Evolutionary conservation across 2,888 invertebrate genomes (phyloP), one percentile per base, ranked within the genome.

Genomic region (Sphaeridia pumilis): DNA sequence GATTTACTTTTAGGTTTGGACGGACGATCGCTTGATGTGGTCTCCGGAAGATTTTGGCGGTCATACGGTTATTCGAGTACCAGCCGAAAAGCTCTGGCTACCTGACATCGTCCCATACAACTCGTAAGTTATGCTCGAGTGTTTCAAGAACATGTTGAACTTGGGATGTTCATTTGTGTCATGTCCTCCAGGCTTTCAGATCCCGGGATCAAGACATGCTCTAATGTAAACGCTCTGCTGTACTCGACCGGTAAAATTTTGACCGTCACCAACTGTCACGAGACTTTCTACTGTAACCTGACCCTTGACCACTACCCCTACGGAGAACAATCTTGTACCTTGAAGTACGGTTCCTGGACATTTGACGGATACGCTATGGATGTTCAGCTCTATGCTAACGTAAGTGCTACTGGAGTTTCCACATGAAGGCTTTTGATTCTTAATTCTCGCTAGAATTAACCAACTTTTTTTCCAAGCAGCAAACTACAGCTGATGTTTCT

Each of bases 271-370:
- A 52, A 59, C 14, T 61, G 61, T 38, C 52, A 57, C 14, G 28
- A 59, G 41, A 44, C 17, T 10, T 43, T 59, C 3, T 46, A 48
- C 10, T 61, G 61, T 42, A 56, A 59, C 34, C 31, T 59, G 3
- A 57, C 50, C 17, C 28, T 59, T 4, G 48, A 46, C 27, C 17
- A 7, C 4, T n/a, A 36, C 4, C 59, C 59, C 1, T 58, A 49
- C 27, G 58, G 49, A n/a, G 47, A 55, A 25, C 61, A 61, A 26
- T 44, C 25, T 7, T 61, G 61, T 38, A 44, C 26, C 12, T 10
- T 61, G 36, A 58, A 59, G 47, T 59, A 59, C 34, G 59, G 61
- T 1, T 52, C 52, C 17, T 61, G 61, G 61, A 57, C 59, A 12
- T 59, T 49, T 45, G 59, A 61, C 41, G 58, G 58, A 46, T 41